Conservation (phyloP, 2,113 vertebrate species). For the western clawed frog (Xenopus tropicalis) region DNA sequence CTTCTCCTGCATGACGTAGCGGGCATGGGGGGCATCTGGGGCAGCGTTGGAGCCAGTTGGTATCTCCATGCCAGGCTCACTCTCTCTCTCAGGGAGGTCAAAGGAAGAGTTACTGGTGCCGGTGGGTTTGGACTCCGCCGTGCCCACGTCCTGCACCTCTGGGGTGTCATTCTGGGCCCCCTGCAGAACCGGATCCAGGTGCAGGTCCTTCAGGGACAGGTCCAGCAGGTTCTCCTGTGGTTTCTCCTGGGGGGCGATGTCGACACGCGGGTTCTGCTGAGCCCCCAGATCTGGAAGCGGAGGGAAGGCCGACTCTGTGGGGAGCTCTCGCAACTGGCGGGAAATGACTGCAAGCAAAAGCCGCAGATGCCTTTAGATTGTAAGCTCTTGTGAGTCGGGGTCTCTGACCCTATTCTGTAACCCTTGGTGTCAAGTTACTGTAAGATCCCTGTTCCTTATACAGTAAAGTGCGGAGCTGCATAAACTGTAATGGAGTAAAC, state of each 20-base stretch:
- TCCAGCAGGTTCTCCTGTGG: slow-evolving; percentile 1
- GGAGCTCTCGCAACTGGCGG: slow-evolving; percentile 6
- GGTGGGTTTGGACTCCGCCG: slow-evolving; percentile 16
- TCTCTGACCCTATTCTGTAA: too few relatives aligned
- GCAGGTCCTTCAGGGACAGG: neutral
- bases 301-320: neutral
- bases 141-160: slow-evolving; percentile 17
- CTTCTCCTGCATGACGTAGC: slow-evolving; percentile 1
- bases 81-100: slow-evolving; percentile 3
- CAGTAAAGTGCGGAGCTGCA: too few relatives aligned
- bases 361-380: too few relatives aligned
- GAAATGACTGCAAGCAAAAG: slow-evolving; percentile 11
- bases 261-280: neutral
- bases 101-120: slow-evolving; percentile 27
- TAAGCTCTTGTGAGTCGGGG: too few relatives aligned
- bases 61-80: neutral
- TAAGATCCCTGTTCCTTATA: too few relatives aligned
- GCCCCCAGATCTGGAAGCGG: too few relatives aligned
- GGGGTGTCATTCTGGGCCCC: slow-evolving; percentile 34
- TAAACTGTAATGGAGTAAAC: too few relatives aligned
- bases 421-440: too few relatives aligned
- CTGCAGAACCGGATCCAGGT: slow-evolving; percentile 13
- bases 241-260: neutral
- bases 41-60: neutral
- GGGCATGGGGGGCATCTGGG: neutral